Evolutionary conservation across 2,888 invertebrate species (phyloP), one percentile per base, ranked within the genome.

Genomic region (Danaus chrysippus): DNA sequence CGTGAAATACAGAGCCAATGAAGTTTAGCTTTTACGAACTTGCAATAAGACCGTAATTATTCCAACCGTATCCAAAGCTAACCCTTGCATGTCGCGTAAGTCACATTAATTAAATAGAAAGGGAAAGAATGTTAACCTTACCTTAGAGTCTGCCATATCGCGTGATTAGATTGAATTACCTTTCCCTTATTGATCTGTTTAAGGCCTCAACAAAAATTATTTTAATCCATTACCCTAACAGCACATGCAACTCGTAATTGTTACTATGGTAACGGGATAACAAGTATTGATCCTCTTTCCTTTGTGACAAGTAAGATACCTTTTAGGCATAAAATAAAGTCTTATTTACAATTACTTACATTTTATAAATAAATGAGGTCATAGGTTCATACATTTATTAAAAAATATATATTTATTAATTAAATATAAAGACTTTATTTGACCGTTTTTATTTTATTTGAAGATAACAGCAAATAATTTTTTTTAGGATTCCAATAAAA

Each of bases 121-220:
- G 76, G 77, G 77, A 79, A 70, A 76, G 71, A 74, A 73, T 61
- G 64, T 64, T 58, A 58, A 55, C 70, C 70, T 77, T 87, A 90
- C 90, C 90, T 87, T 84, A 72, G 81, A 73, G 68, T 83, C 86
- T 56, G 83, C 76, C 88, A 89, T 88, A 79, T 90, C 79, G 89
- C 87, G 88, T 88, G 88, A 75, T 83, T 75, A 65, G 74, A 71
- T 81, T 79, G 80, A 84, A 87, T 87, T 84, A 86, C 81, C 72
- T 72, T 34, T 67, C 72, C 72, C 75, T 78, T 88, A 90, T 88
- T 86, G 90, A 88, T 88, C 84, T 79, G 76, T 76, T 77, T 80
- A 77, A 72, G 81, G 82, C 78, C 78, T 82, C 79, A 77, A 74
- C 77, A 78, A 69, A 85, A 87, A 86, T 84, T 84, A 86, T 86